Conservation (phyloP, 1,140 invertebrate genomes). For the Bombus picipes region DNA sequence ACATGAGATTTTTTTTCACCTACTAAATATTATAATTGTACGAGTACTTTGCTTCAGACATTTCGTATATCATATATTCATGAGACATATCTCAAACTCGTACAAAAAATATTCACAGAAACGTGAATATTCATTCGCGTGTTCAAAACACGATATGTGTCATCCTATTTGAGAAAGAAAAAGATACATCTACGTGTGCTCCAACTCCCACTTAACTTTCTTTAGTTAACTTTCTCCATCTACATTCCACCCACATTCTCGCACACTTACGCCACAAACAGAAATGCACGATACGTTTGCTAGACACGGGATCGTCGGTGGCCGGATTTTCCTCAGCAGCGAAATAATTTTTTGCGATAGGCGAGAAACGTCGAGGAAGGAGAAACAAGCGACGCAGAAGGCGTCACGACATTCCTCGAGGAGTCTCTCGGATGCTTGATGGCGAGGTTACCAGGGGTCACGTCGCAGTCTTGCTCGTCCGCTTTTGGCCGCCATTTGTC, state of each 20-base stretch:
- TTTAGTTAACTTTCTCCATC: neutral
- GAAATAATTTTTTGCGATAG: slow-evolving; percentile 51
- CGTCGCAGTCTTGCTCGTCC: slow-evolving; percentile 60
- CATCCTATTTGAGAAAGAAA: neutral
- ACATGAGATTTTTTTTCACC: no score
- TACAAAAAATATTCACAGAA: no score
- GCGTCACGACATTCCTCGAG: slow-evolving; percentile 45
- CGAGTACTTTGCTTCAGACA: no score
- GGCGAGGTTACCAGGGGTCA: slow-evolving; percentile 59
- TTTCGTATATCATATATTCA: no score
- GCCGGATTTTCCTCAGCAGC: slow-evolving; percentile 2
- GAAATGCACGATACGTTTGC: neutral
- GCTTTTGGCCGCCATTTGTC: slow-evolving; percentile 71
- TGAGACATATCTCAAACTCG: no score
- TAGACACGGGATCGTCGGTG: neutral
- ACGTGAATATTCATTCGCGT: no score
- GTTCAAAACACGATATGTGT: neutral
- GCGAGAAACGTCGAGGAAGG: neutral
- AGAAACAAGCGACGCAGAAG: slow-evolving; percentile 32
- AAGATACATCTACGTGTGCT: neutral
- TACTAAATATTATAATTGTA: no score
- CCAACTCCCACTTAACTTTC: no score
- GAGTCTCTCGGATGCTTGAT: slow-evolving; percentile 46
- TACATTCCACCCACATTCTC: neutral
- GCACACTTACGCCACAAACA: neutral